phyloP scores from a whole-genome alignment of 1,140 invertebrate species.

The Drosophila triauraria region DNA sequence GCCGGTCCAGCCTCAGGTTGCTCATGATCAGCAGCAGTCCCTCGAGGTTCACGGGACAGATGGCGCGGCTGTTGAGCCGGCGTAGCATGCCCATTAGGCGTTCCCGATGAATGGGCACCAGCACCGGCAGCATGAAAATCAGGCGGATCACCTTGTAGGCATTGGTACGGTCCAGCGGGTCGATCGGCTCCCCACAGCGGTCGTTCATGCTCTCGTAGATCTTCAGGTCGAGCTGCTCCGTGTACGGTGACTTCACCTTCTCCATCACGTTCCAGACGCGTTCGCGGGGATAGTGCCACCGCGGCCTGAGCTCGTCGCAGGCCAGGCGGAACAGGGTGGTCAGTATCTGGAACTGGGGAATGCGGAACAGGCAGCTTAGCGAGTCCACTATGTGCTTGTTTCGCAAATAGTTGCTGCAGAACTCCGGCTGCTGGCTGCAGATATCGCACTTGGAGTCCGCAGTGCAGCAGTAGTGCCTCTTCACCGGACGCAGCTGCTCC shows the following conservation, averaged over 20 bases:
- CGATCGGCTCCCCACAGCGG: conserved; percentile 55
- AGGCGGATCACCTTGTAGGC: conserved; percentile 53
- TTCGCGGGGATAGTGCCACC: conserved; percentile 25
- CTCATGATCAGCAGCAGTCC: conserved; percentile 28
- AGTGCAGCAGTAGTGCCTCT: conserved; percentile 12
- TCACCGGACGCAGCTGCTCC: background rate
- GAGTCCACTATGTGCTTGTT: conserved; percentile 62
- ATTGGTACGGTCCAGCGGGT: conserved; percentile 50
- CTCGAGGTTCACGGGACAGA: conserved; percentile 37
- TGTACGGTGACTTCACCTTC: conserved; percentile 58
- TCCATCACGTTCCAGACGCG: conserved; percentile 61
- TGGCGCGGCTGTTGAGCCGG: conserved; percentile 30
- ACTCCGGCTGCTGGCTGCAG: background rate
- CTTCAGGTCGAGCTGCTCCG: conserved; percentile 59
- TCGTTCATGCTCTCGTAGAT: conserved; percentile 73
- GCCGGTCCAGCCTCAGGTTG: conserved; percentile 16
- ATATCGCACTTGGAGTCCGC: background rate
- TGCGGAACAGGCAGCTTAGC: conserved; percentile 49
- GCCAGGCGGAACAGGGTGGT: conserved; percentile 52
- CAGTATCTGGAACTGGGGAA: conserved; percentile 29
- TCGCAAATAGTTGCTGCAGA: conserved; percentile 28
- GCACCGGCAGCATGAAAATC: conserved; percentile 41
- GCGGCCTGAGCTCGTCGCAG: conserved; percentile 29
- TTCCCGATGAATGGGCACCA: conserved; percentile 34
- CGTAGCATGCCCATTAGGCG: conserved; percentile 39